Evolutionary conservation across 2,113 vertebrate genomes (phyloP).

Genomic region (Bagarius yarrelli): DNA sequence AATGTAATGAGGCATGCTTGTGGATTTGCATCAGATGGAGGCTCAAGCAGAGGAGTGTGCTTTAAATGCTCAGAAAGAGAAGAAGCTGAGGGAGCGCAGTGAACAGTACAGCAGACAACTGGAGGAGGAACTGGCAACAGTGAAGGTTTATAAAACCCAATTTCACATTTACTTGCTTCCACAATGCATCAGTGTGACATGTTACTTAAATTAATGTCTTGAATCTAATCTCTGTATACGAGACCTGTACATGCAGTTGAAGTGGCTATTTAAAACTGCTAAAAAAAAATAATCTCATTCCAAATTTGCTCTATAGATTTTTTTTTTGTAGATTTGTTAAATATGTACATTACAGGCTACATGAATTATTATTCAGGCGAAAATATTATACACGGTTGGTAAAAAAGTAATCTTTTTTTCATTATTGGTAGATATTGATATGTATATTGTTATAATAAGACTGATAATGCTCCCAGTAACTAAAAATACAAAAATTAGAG

Average conservation of each 20-base stretch:
- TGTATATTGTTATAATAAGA: too few species aligned
- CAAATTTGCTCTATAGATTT: neutral
- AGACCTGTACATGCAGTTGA: neutral
- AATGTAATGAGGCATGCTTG: neutral
- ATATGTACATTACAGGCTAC: neutral
- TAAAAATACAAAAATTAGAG: too few species aligned
- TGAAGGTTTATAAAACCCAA: conserved; percentile 76
- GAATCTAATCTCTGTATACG: neutral
- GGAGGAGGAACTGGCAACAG: conserved; percentile 89
- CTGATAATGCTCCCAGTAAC: too few species aligned
- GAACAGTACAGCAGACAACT: conserved; percentile 93
- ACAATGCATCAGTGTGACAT: neutral
- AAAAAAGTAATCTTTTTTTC: too few species aligned
- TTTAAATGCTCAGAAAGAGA: conserved; percentile 90
- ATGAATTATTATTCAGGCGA: neutral
- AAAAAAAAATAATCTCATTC: too few species aligned
- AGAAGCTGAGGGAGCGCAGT: conserved; percentile 89
- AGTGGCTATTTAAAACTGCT: too few species aligned
- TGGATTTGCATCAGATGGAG: conserved; percentile 78
- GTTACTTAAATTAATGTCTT: neutral
- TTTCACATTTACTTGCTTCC: neutral
- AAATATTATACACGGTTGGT: neutral
- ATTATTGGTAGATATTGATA: too few species aligned
- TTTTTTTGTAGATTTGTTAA: neutral
- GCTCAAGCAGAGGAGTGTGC: conserved; percentile 82